These are phyloP conservation scores for Nestor notabilis DNA, from an alignment of 2,113 vertebrate genomes.

Conservation along the genomic window DNA sequence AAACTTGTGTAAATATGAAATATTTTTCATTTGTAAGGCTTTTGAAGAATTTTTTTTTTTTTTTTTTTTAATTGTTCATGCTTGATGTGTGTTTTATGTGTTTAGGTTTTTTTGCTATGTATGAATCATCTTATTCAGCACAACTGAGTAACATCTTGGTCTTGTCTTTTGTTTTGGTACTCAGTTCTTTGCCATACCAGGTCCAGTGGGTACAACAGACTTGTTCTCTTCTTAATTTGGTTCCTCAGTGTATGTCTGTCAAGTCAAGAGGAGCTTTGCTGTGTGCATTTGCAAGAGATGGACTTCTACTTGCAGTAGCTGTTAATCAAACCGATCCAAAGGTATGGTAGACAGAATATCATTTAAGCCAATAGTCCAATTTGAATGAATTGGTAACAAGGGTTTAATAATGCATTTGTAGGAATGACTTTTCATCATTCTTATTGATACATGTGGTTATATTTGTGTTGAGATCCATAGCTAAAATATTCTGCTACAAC, in stretches of 20 bases:
- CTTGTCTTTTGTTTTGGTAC: background rate
- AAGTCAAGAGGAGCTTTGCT: constrained; percentile 91
- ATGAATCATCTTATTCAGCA: background rate
- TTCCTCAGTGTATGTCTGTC: constrained; percentile 80
- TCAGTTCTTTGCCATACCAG: constrained; percentile 77
- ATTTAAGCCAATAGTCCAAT: background rate
- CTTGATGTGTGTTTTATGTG: background rate
- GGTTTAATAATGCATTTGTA: background rate
- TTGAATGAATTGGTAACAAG: background rate
- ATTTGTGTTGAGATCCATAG: background rate
- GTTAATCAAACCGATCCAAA: constrained; percentile 91
- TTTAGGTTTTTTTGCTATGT: background rate
- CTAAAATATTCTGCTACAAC: background rate
- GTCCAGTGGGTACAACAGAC: constrained; percentile 84
- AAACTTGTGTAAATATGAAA: background rate
- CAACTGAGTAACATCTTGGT: background rate
- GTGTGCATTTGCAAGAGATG: constrained; percentile 86
- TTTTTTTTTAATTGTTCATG: background rate
- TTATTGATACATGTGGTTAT: background rate
- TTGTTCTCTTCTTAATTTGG: constrained; percentile 75
- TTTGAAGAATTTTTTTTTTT: background rate
- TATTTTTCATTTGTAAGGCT: background rate
- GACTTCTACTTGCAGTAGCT: constrained; percentile 82
- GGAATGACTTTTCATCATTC: background rate
- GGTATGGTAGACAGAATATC: constrained; percentile 55